Percentiles rank a stretch among this genome's conserved stretches.
phyloP scores from a whole-genome alignment of 2,797 vertebrate genomes.

The Mormyrus proboscirostris region DNA sequence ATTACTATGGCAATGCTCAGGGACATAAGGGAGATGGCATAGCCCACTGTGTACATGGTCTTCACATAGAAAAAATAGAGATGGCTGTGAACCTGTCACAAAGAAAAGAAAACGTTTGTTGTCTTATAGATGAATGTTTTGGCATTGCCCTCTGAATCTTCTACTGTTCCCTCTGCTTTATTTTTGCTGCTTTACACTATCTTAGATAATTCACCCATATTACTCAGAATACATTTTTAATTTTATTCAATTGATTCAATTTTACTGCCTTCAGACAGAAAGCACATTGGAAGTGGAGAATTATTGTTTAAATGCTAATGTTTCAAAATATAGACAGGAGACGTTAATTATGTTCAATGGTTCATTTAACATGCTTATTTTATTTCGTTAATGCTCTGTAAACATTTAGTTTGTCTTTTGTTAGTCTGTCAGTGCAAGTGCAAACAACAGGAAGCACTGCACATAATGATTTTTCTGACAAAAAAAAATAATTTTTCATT shows the following conservation, averaged over 20 bases:
- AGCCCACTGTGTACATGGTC: slow-evolving; percentile 82
- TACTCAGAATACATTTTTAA: neutral
- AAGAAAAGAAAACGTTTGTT: slow-evolving; percentile 6
- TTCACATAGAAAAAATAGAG: slow-evolving; percentile 78
- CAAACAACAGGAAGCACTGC: neutral
- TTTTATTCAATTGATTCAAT: neutral
- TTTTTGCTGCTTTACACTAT: neutral
- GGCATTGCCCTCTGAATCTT: neutral
- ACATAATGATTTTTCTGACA: neutral
- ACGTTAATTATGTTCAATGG: neutral
- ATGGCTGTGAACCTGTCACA: slow-evolving; percentile 47
- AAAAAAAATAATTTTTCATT: neutral
- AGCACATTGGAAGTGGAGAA: neutral
- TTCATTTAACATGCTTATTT: neutral
- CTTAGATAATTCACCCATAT: slow-evolving; percentile 10
- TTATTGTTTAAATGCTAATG: neutral
- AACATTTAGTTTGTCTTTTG: neutral
- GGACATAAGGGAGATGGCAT: slow-evolving; percentile 74
- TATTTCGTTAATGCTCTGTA: neutral
- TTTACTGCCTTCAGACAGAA: neutral
- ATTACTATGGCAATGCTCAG: slow-evolving; percentile 70
- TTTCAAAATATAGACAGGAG: neutral
- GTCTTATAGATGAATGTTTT: neutral
- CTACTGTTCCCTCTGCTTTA: neutral
- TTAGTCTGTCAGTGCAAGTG: neutral